Evolutionary conservation across 2,888 invertebrate genomes (phyloP), one percentile per base, ranked within the genome.

Genomic region (Aleiodes testaceus): DNA sequence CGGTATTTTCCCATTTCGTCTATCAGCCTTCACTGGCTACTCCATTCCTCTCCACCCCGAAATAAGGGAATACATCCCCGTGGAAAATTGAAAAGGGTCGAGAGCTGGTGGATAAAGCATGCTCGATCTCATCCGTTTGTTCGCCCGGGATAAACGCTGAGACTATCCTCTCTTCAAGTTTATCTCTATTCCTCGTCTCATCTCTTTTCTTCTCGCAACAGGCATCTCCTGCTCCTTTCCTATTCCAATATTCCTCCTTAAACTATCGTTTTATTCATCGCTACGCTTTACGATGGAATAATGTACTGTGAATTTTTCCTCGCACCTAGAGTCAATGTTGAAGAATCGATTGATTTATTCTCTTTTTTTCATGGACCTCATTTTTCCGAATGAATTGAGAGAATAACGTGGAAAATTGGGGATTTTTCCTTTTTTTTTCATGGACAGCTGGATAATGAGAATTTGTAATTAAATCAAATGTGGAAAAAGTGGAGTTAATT

Each of bases 201-300:
- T 16, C 20, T 44, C 44, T 44, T 69, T 36, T 47, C 20, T 61
- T 20, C 30, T 18, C 14, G 55, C 30, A 20, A 55, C 18, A 20
- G 18, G 53, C 47, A 47, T 22, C 22, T 20, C 14, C 2, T 22
- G 45, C 22, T 45, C 22, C 14, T 63, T 5, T 22, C 14, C 45
- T 59, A 22, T 63, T 63, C 3, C 45, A 45, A 44, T 63, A 14
- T 16, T 47, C 66, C 66, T 65, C 72, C 52, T 74, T 74, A 55
- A 72, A 76, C 70, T 74, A 74, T 72, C 73, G 74, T 74, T 76
- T 63, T 74, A 74, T 73, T 76, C 74, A 72, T 74, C 72, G 74
- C 69, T 74, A 72, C 70, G 65, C 68, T 73, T 74, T 66, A 69
- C 69, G 66, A 76, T 74, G 74, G 74, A 76, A 76, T 74, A 76